phyloP scores from a whole-genome alignment of 2,797 vertebrate genomes.

The Danio tinwini region DNA sequence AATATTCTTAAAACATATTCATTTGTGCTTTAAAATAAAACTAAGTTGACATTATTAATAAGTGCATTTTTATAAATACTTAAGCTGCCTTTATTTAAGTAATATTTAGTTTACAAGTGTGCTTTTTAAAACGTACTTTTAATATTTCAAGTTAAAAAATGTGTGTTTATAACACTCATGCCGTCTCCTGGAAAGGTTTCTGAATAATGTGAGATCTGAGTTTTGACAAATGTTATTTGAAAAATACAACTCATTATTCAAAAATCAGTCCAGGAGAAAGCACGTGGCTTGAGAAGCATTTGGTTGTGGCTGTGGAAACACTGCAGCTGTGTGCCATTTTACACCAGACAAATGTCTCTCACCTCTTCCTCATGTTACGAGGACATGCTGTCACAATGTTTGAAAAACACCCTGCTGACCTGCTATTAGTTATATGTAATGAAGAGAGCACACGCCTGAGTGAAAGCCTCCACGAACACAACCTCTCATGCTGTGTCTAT shows the following conservation, averaged over 20 bases:
- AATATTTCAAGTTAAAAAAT: too few relatives aligned
- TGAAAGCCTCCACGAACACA: slow-evolving; percentile 2
- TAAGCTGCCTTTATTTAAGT: too few relatives aligned
- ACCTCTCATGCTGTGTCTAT: not conserved
- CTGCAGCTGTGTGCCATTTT: slow-evolving; percentile 33
- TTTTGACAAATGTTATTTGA: not conserved
- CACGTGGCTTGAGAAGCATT: not conserved
- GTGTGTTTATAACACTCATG: not conserved
- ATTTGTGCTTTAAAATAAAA: too few relatives aligned
- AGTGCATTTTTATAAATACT: too few relatives aligned
- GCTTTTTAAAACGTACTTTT: too few relatives aligned
- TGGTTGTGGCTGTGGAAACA: slow-evolving; percentile 4
- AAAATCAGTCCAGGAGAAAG: not conserved
- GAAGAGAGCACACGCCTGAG: slow-evolving; percentile 24
- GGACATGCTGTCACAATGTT: slow-evolving; percentile 21
- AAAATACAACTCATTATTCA: not conserved
- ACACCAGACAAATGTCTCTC: slow-evolving; percentile 48
- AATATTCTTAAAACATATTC: too few relatives aligned
- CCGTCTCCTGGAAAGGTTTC: not conserved
- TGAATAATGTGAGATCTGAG: not conserved
- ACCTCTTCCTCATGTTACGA: slow-evolving; percentile 45
- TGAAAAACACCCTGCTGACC: slow-evolving; percentile 28
- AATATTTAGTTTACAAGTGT: too few relatives aligned
- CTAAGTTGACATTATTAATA: too few relatives aligned
- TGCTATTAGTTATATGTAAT: slow-evolving; percentile 42